Evolutionary conservation across 2,888 invertebrate genomes (phyloP).

Genomic region (Napeogenes sylphis): DNA sequence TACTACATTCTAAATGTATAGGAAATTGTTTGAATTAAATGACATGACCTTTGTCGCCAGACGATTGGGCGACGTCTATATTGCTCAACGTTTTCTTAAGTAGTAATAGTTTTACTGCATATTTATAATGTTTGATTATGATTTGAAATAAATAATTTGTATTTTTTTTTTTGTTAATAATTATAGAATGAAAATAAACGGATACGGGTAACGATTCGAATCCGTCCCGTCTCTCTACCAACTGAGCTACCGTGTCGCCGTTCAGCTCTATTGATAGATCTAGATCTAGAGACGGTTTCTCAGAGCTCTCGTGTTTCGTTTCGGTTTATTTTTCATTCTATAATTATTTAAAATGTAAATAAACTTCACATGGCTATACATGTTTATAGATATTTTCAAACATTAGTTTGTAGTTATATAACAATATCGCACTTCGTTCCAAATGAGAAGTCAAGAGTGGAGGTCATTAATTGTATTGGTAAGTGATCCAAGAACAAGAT

Average conservation of each 20-base stretch:
- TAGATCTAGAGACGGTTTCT: no score
- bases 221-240: no score
- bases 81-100: not conserved
- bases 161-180: no score
- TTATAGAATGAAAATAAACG: no score
- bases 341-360: no score
- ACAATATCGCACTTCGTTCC: constrained; percentile 46
- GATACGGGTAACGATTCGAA: no score
- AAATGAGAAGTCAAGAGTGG: constrained; percentile 56
- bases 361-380: no score
- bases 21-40: constrained; percentile 35
- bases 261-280: no score
- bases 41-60: constrained; percentile 14
- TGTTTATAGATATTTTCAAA: no score
- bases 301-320: no score
- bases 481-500: constrained; percentile 35
- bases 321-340: no score
- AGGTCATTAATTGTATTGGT: constrained; percentile 61
- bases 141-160: constrained; percentile 34
- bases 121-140: not conserved
- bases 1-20: constrained; percentile 35
- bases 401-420: constrained; percentile 36
- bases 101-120: not conserved
- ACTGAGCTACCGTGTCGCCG: no score
- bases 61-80: constrained; percentile 6